These are phyloP conservation scores for Cuniculus paca DNA, from an alignment of 2,797 vertebrate genomes.

Conservation along the genomic window DNA sequence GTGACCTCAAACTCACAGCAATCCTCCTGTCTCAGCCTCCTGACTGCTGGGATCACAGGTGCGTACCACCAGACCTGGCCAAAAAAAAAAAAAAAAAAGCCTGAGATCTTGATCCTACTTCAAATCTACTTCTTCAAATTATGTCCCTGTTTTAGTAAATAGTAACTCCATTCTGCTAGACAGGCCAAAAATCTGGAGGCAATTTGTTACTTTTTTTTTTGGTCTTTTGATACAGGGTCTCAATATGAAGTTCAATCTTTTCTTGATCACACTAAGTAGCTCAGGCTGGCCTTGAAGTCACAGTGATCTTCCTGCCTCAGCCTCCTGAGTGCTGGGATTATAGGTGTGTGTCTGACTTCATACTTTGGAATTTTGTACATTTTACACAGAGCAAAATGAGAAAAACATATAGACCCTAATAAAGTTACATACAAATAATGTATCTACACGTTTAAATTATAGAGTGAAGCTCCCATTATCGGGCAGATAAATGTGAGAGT, in stretches of 20 bases:
- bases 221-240: not conserved
- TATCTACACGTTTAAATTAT: not conserved
- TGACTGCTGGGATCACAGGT: not conserved
- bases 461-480: not conserved
- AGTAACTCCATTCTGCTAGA: conserved; percentile 27
- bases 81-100: too few relatives aligned
- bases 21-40: not conserved
- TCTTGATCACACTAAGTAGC: too few relatives aligned
- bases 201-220: not conserved
- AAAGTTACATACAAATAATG: not conserved
- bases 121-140: not conserved
- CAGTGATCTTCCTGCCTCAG: not conserved
- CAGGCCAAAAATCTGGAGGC: not conserved
- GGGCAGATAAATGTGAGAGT: not conserved
- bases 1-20: not conserved
- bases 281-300: not conserved
- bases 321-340: not conserved
- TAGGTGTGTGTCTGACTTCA: not conserved
- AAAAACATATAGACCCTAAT: not conserved
- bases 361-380: not conserved
- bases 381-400: not conserved
- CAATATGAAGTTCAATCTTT: not conserved
- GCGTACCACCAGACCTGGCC: not conserved
- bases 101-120: not conserved
- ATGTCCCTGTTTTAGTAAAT: not conserved